phyloP scores from a whole-genome alignment of 2,113 vertebrate genomes.

The Lagopus leucura region DNA sequence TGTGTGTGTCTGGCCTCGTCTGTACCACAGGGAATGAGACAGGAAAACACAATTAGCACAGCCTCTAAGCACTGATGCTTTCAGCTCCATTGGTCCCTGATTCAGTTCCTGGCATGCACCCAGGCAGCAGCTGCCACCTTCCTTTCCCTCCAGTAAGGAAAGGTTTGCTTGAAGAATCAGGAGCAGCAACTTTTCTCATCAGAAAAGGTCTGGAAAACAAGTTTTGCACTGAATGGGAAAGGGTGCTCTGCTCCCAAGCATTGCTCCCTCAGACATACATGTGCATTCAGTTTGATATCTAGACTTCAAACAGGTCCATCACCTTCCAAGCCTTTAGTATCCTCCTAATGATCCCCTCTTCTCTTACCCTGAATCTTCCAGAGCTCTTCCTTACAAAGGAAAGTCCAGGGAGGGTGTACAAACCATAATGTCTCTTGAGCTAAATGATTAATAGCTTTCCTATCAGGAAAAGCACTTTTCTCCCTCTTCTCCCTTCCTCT shows the following conservation, averaged over 20 bases:
- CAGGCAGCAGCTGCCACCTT: not conserved
- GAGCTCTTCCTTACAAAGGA: not conserved
- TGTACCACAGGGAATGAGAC: not conserved
- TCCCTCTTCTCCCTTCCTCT: not conserved
- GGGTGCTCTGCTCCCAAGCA: not conserved
- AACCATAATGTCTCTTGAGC: not conserved
- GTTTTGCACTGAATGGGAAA: not conserved
- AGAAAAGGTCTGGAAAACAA: constrained; percentile 22
- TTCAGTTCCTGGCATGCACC: not conserved
- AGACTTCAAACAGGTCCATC: not conserved
- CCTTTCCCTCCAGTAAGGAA: not conserved
- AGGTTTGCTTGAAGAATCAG: not conserved
- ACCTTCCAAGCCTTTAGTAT: not conserved
- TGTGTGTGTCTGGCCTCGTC: not conserved
- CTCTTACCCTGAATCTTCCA: not conserved
- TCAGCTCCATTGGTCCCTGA: not conserved
- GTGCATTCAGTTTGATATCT: not conserved
- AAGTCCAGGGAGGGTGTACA: not conserved
- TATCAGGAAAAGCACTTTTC: not conserved
- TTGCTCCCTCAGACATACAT: not conserved
- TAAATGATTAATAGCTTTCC: constrained; percentile 40
- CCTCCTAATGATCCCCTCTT: not conserved
- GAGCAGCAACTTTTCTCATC: not conserved
- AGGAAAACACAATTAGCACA: constrained; percentile 15
- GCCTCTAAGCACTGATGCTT: not conserved